Evolutionary conservation across 1,140 invertebrate genomes (phyloP), one percentile per base, ranked within the genome.

Genomic region (Venustaconcha ellipsiformis): DNA sequence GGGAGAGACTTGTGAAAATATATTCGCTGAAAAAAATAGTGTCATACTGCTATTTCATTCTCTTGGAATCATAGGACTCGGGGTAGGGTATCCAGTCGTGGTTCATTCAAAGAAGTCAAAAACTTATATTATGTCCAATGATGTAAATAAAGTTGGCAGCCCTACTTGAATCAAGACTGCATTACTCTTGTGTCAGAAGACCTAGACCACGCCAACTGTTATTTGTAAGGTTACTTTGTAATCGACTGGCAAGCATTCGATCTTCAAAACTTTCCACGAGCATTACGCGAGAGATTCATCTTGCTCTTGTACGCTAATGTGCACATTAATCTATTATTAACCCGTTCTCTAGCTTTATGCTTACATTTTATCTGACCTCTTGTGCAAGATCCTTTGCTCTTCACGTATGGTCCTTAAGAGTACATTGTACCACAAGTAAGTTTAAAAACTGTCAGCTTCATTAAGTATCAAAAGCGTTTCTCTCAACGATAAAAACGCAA

Each of bases 241-340:
- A 92, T 93, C 81, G 92, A 93, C 90, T 96, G 95, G 92, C 93
- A 83, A 89, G 83, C 57, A n/a, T 13, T 58, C 14, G 23, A 18
- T 62, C 14, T 23, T 67, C 56, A 6, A 18, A 56, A 57, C 15
- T 20, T 5, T 18, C 0, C 14, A 26, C 18, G 13, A 18, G 11
- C 60, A 26, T 30, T 57, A 62, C n/a, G 0, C 0, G 37, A 37
- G 4, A 4, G 4, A 37, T 18, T 14, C 17, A 55, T 17, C 58
- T 15, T 59, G 57, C 14, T 17, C 5, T 11, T 26, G 14, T 17
- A n/a, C 23, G 18, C 26, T 12, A 17, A 17, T 57, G n/a, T 59
- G 14, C 26, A 20, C 14, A 30, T 23, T 13, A 60, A 12, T 20
- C 8, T 37, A 18, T 59, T 37, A 18, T 59, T 60, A 20, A 30